phyloP scores from a whole-genome alignment of 2,888 invertebrate genomes.

The Eilema griseolum region DNA sequence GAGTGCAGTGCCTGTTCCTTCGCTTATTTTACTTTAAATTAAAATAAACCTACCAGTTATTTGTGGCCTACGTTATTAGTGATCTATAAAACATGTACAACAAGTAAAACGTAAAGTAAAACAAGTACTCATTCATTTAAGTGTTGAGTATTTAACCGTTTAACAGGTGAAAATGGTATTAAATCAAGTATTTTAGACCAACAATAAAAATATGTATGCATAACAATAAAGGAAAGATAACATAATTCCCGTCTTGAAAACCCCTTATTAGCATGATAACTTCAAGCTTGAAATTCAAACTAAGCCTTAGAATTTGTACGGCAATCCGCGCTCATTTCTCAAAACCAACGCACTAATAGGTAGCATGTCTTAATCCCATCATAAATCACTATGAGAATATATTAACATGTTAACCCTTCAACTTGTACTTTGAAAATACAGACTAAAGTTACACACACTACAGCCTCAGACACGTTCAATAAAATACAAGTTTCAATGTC shows the following conservation, averaged over 20 bases:
- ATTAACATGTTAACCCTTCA: slow-evolving; percentile 21
- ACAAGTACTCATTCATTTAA: too few species aligned
- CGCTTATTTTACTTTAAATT: background rate
- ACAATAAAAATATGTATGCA: too few species aligned
- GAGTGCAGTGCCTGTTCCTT: background rate
- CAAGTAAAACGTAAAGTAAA: too few species aligned
- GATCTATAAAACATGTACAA: background rate
- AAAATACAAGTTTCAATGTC: slow-evolving; percentile 24
- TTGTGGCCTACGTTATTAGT: background rate
- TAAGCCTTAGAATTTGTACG: background rate
- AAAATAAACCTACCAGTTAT: background rate
- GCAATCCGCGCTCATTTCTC: background rate
- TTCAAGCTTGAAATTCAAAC: background rate
- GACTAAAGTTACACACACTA: slow-evolving; percentile 15
- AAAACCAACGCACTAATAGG: slow-evolving; percentile 11
- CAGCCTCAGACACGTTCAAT: slow-evolving; percentile 17
- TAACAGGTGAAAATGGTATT: too few species aligned
- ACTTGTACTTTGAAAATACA: slow-evolving; percentile 22
- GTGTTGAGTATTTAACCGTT: too few species aligned
- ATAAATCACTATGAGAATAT: slow-evolving; percentile 9
- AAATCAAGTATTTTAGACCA: too few species aligned
- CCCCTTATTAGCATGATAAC: background rate
- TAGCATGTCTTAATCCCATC: slow-evolving; percentile 17
- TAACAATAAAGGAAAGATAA: background rate
- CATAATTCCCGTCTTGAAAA: background rate